A percentile compares a stretch with the other conserved stretches of the same genome.
These are phyloP conservation scores for Philaethria dido DNA, from an alignment of 2,888 invertebrate genomes.

Conservation along the genomic window DNA sequence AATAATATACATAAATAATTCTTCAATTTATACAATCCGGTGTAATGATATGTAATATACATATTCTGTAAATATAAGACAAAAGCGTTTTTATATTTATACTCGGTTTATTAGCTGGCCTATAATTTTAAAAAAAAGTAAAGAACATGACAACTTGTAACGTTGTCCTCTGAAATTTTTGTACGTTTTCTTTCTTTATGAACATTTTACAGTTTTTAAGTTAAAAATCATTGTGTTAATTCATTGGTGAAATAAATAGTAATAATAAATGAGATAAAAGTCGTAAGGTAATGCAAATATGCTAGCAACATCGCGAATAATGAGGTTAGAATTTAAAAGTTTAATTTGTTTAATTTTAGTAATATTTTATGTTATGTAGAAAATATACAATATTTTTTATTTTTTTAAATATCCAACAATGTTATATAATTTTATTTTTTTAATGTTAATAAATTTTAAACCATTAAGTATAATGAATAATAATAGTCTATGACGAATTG, in stretches of 20 bases:
- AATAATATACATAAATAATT: too few relatives aligned
- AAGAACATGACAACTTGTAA: conserved; percentile 4
- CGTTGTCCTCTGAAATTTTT: conserved; percentile 11
- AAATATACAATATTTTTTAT: background rate
- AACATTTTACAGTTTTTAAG: background rate
- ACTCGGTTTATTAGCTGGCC: background rate
- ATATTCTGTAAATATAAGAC: too few relatives aligned
- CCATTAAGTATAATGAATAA: background rate
- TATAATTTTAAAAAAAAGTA: background rate
- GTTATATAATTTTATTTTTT: background rate
- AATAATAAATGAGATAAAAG: background rate
- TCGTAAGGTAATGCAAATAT: conserved; percentile 13
- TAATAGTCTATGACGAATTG: conserved; percentile 21
- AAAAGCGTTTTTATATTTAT: background rate
- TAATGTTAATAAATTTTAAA: background rate
- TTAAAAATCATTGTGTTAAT: conserved; percentile 3
- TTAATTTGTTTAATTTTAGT: background rate
- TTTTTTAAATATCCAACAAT: too few relatives aligned
- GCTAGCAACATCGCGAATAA: conserved; percentile 36
- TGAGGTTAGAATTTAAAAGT: conserved; percentile 27
- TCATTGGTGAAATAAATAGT: background rate
- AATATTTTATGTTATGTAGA: background rate
- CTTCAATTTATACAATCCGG: too few relatives aligned
- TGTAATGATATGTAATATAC: too few relatives aligned
- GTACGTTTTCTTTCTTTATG: background rate